These are phyloP conservation scores for Brachypteracias leptosomus DNA, from an alignment of 2,113 vertebrate species.

Conservation along the genomic window DNA sequence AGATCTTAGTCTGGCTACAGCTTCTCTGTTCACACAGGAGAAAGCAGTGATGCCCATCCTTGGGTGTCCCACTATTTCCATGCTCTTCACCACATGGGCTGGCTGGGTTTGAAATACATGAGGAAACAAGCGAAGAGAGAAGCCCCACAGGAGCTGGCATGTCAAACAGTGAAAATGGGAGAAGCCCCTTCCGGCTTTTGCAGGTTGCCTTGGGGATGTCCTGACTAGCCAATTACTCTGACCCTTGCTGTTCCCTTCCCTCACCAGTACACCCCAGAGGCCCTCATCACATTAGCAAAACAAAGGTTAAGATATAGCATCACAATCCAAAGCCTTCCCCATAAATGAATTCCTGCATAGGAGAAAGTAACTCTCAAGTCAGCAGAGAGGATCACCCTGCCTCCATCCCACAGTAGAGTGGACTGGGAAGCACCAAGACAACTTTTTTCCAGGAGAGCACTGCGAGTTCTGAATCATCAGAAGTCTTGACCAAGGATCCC, in stretches of 20 bases:
- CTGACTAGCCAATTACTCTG: background rate
- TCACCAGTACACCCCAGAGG: background rate
- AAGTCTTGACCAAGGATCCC: background rate
- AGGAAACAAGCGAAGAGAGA: background rate
- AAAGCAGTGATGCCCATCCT: background rate
- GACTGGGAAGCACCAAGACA: background rate
- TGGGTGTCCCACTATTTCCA: background rate
- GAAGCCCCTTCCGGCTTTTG: background rate
- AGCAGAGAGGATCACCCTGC: background rate
- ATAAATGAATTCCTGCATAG: background rate
- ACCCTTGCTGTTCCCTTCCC: background rate
- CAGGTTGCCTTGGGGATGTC: background rate
- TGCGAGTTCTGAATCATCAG: background rate
- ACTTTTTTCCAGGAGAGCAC: background rate
- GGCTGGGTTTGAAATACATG: background rate
- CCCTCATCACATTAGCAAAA: background rate
- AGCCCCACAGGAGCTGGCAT: background rate
- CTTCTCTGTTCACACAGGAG: background rate
- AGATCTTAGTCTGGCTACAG: background rate
- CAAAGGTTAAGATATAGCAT: background rate
- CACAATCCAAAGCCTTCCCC: background rate
- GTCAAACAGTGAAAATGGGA: fast-evolving
- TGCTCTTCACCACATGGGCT: background rate
- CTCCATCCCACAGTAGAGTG: background rate
- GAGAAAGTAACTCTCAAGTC: background rate